phyloP scores from a whole-genome alignment of 2,888 invertebrate genomes.

The Cancer borealis region DNA sequence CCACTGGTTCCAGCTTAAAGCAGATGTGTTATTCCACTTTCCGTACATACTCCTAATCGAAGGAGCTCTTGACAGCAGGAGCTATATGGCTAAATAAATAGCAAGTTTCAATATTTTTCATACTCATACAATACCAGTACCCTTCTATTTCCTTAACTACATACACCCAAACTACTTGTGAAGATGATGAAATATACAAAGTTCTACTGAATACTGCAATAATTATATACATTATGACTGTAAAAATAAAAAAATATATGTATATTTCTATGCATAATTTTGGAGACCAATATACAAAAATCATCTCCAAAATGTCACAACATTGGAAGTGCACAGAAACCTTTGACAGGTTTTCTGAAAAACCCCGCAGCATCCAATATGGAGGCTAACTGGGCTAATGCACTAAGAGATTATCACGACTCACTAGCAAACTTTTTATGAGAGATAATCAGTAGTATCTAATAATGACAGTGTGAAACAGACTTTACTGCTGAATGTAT shows the following conservation, averaged over 20 bases:
- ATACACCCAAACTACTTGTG: not conserved
- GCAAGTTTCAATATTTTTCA: not conserved
- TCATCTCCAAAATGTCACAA: not conserved
- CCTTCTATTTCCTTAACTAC: not conserved
- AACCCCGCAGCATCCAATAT: conserved; percentile 8
- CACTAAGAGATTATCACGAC: not conserved
- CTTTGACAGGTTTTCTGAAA: not conserved
- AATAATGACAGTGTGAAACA: not conserved
- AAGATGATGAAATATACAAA: conserved; percentile 11
- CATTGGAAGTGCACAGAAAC: not conserved
- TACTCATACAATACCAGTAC: not conserved
- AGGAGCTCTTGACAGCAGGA: not conserved
- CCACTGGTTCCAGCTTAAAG: not conserved
- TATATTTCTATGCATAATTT: conserved; percentile 54
- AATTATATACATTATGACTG: not conserved
- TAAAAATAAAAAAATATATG: conserved; percentile 55
- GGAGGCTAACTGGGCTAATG: not conserved
- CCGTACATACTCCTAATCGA: not conserved
- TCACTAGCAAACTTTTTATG: not conserved
- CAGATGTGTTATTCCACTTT: not conserved
- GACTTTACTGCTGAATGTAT: not conserved
- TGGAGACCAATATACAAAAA: not conserved
- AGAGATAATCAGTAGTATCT: not conserved
- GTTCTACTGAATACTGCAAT: not conserved
- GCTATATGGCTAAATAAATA: not conserved